These are phyloP conservation scores for Zaprionus nigranus DNA, from an alignment of 1,140 invertebrate species.

Conservation along the genomic window DNA sequence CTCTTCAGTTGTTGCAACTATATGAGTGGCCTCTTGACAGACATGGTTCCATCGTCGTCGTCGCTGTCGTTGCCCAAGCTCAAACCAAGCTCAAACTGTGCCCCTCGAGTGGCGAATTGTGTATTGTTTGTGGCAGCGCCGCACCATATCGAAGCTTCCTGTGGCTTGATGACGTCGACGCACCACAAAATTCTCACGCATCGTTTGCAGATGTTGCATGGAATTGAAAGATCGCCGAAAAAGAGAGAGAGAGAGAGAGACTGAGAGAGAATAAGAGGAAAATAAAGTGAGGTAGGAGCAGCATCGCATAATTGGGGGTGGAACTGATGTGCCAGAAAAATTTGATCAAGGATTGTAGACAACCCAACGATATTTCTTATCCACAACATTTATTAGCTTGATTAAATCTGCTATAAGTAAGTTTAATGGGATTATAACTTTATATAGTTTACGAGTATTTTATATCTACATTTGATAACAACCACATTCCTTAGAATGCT, in stretches of 20 bases:
- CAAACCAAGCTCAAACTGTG: conserved; percentile 58
- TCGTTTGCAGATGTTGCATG: conserved; percentile 59
- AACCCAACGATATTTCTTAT: no score
- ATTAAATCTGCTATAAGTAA: no score
- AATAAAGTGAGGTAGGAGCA: not conserved
- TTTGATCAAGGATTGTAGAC: not conserved
- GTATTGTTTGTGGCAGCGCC: conserved; percentile 49
- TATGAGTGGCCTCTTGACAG: conserved; percentile 80
- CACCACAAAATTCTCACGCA: conserved; percentile 72
- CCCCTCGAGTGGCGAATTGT: conserved; percentile 53
- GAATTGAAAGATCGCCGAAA: not conserved
- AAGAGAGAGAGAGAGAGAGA: not conserved
- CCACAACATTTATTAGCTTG: no score
- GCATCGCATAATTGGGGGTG: not conserved
- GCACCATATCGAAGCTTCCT: conserved; percentile 61
- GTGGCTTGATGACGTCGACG: conserved; percentile 68
- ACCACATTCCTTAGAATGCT: not conserved
- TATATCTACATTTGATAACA: not conserved
- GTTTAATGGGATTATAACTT: no score
- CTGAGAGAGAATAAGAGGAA: not conserved
- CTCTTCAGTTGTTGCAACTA: conserved; percentile 76
- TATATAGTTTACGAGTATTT: no score
- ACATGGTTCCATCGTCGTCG: conserved; percentile 40
- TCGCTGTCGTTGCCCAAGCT: conserved; percentile 7
- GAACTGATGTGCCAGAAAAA: not conserved